Conservation (phyloP, 2,888 invertebrate species). For the Pasiphila rectangulata region DNA sequence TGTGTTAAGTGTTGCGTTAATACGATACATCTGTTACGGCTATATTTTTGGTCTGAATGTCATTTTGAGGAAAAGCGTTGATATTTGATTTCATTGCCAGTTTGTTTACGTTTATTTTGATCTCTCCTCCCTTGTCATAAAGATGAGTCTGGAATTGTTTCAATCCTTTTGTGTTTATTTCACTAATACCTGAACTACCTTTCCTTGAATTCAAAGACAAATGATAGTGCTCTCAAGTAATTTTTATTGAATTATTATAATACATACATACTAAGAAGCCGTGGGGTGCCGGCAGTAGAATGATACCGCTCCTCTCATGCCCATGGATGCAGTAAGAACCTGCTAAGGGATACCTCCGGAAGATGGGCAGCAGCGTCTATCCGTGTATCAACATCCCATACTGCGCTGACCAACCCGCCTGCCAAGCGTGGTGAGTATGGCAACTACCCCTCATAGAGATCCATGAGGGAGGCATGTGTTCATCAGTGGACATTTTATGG, state of each 20-base stretch:
- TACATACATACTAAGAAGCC: too few relatives aligned
- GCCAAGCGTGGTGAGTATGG: too few relatives aligned
- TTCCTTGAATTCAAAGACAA: constrained; percentile 19
- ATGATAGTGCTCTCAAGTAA: constrained; percentile 20
- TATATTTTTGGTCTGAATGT: constrained; percentile 57
- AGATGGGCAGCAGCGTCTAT: too few relatives aligned
- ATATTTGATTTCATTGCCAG: constrained; percentile 47
- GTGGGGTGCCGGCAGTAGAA: too few relatives aligned
- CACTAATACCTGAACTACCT: constrained; percentile 14
- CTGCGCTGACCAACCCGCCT: too few relatives aligned
- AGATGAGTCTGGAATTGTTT: constrained; percentile 3
- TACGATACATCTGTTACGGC: constrained; percentile 59
- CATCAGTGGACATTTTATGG: too few relatives aligned
- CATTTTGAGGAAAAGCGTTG: constrained; percentile 47
- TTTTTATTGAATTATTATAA: constrained; percentile 30
- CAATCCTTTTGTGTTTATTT: constrained; percentile 14
- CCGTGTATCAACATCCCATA: too few relatives aligned
- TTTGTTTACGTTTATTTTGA: constrained; percentile 33
- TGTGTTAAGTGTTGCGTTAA: constrained; percentile 44
- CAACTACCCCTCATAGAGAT: too few relatives aligned
- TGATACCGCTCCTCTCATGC: too few relatives aligned
- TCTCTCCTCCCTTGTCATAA: constrained; percentile 17
- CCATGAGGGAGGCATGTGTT: too few relatives aligned
- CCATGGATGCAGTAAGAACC: neutral
- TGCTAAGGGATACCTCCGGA: too few relatives aligned